These are phyloP conservation scores for Cordilura impudica DNA, from an alignment of 2,888 invertebrate genomes.

Conservation along the genomic window DNA sequence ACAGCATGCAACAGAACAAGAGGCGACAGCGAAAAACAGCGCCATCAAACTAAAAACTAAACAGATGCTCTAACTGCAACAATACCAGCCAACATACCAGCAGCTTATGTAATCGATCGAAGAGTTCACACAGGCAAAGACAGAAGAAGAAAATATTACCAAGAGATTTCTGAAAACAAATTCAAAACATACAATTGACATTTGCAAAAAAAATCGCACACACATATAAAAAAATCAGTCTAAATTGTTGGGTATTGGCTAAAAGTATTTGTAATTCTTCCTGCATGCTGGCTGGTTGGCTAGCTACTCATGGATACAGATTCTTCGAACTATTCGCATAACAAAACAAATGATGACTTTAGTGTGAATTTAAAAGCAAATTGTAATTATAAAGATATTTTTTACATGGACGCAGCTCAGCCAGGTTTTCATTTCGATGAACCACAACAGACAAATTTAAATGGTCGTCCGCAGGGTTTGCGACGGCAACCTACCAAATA, in stretches of 20 bases:
- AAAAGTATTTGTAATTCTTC: background rate
- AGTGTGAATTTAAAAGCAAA: slow-evolving; percentile 4
- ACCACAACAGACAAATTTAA: slow-evolving; percentile 50
- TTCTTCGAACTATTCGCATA: slow-evolving; percentile 19
- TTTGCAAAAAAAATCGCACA: slow-evolving; percentile 3
- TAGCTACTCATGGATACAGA: slow-evolving; percentile 26
- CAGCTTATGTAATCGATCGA: slow-evolving; percentile 55
- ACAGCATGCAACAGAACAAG: slow-evolving; percentile 35
- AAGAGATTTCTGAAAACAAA: slow-evolving; percentile 26
- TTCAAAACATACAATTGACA: slow-evolving; percentile 32
- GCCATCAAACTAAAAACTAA: slow-evolving; percentile 31
- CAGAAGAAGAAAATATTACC: background rate
- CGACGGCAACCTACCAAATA: slow-evolving; percentile 73
- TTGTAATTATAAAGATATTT: slow-evolving; percentile 39
- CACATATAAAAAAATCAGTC: no score
- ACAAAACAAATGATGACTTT: slow-evolving; percentile 32
- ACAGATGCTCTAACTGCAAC: slow-evolving; percentile 26
- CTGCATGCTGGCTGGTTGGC: slow-evolving; percentile 13
- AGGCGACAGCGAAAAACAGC: background rate
- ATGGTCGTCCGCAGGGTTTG: slow-evolving; percentile 62
- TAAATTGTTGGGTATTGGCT: background rate
- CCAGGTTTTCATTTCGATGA: slow-evolving; percentile 42
- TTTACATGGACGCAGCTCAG: slow-evolving; percentile 40
- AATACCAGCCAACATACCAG: slow-evolving; percentile 6
- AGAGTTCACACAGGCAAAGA: slow-evolving; percentile 43